Base-by-base conservation (phyloP, 2,113 vertebrate genomes). In the Meleagris gallopavo region DNA sequence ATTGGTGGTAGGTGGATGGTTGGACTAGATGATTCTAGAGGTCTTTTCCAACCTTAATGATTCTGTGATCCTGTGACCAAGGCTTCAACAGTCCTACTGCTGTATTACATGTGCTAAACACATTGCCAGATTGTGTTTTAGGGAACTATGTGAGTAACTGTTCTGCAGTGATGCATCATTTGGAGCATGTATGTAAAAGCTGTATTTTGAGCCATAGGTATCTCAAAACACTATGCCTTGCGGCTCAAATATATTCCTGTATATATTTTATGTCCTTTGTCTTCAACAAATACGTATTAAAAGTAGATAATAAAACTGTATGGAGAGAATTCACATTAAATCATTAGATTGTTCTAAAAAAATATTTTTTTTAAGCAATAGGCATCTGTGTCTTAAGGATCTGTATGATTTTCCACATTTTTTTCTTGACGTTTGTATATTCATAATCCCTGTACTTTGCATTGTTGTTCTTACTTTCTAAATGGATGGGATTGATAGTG, bases 171-270 rank as follows among this genome's bases (percentile, higher is more conserved):
- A 60, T 77, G 62, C 2, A 0, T 89, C 77, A 80, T 93, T 91
- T 90, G 54, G 83, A 95, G 25, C 73, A 78, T 60, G 83, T 50
- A 83, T 62, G 27, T 71, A 87, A 82, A 90, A 84, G 6, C 50
- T 90, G 27, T 80, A 36, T 90, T 92, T 89, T 84, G 41, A 85
- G 48, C 32, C 60, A 71, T 69, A 90, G 86, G 13, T 82, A 48
- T 79, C 29, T 91, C 54, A 81, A 94, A 90, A 70, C 54, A 60
- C 22, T 58, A 24, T 0, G 3, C 18, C 20, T 52, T 46, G 14
- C 45, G 57, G 24, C 27, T 93, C 73, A 46, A 91, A 93, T 76
- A 21, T 38, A 69, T 50, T 79, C 32, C n/a, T 61, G 21, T 32
- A 61, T 64, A 13, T 57, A 36, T 89, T 84, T 78, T 64, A 69